Evolutionary conservation across 2,888 invertebrate species (phyloP), one percentile per base, ranked within the genome.

Genomic region (Perizoma affinitatum): DNA sequence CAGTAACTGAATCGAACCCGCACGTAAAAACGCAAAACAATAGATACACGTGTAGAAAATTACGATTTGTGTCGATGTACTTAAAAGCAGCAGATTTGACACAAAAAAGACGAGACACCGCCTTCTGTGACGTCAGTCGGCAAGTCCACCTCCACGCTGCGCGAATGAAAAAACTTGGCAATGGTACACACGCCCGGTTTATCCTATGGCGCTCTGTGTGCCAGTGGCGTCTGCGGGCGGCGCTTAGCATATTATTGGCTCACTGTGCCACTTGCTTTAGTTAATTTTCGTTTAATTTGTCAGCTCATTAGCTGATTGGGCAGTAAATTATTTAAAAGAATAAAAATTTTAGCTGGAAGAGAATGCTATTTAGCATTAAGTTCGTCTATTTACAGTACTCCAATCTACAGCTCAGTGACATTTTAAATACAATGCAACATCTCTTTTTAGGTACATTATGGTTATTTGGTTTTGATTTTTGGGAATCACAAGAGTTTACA

Each of bases 131-230:
- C 80, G 82, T 75, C 66, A 44, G 69, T 60, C 63, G 63, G 72
- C 78, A 81, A 78, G 79, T 79, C 79, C 79, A 82, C 74, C 76
- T 74, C 78, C 74, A 75, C 75, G 74, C 67, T 68, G 74, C 65
- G 62, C 69, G 76, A 72, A 70, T 78, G 78, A 83, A 84, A 85
- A 88, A 86, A 82, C 81, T 90, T 90, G 91, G 90, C 90, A 90
- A 65, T 72, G 70, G 62, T 76, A 71, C 22, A 11, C 73, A 40
- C 67, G 70, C 78, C 81, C 76, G 75, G 82, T 84, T 79, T 80
- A 75, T 79, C 71, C 75, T 72, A 77, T 80, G 84, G 86, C 87
- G 86, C 86, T 83, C 74, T 68, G 68, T 69, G 72, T 78, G 78
- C 71, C 78, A 75, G 76, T 82, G 82, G 83, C 78, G 64, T 54